A percentile compares a stretch with the other conserved stretches of the same genome.
Evolutionary conservation across 2,113 vertebrate species (phyloP).

Genomic region (Zapus hudsonius): DNA sequence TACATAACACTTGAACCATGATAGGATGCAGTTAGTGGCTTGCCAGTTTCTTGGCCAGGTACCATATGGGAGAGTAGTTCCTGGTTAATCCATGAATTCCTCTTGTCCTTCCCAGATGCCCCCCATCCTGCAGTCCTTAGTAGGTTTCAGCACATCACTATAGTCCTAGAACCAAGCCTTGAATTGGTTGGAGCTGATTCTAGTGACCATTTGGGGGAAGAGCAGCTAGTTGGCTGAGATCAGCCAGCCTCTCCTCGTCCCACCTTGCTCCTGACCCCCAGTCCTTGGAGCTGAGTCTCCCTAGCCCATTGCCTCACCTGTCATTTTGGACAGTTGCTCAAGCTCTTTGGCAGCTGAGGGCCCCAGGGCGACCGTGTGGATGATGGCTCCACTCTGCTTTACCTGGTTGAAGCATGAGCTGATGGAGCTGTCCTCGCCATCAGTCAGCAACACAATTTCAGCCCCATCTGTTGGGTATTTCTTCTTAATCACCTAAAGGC

Average conservation of each 20-base stretch:
- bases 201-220: neutral
- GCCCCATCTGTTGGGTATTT: conserved; percentile 77
- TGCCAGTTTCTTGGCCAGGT: neutral
- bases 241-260: rapidly evolving
- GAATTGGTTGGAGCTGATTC: neutral
- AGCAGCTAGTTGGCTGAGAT: neutral
- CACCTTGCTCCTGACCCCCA: neutral
- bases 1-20: neutral
- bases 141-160: neutral
- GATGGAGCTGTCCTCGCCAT: conserved; percentile 79
- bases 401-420: conserved; percentile 65
- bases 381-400: conserved; percentile 78
- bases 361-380: conserved; percentile 84
- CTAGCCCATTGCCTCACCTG: conserved; percentile 74
- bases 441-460: conserved; percentile 84
- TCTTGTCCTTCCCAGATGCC: neutral
- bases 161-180: neutral
- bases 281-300: neutral
- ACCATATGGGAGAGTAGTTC: neutral
- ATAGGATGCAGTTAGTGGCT: neutral
- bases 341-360: conserved; percentile 74
- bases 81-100: neutral
- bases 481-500: conserved; percentile 77
- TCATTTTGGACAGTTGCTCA: conserved; percentile 78
- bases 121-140: neutral